Base-by-base conservation (phyloP, 2,888 invertebrate species). In the Cryptocephalus primarius region DNA sequence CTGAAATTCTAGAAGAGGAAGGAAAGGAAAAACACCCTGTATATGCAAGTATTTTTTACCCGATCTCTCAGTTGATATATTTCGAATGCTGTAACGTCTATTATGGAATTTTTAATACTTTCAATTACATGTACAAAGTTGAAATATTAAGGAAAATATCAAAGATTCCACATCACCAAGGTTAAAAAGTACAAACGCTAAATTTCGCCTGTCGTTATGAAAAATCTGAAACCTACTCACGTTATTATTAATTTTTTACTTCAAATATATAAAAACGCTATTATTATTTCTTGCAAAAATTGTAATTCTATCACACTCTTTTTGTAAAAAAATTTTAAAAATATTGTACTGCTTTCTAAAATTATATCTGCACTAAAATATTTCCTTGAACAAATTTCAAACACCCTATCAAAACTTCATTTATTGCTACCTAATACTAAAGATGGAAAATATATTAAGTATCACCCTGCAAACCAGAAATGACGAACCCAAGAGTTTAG, bases 271-370 rank as follows among this genome's bases (percentile, higher is more conserved):
- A 50, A 49, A 58, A 58, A 58, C 49, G 50, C 56, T 54, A 55
- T 48, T 46, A 36, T 36, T 53, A 51, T 52, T 55, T 53, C 49
- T 55, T 57, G 54, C 53, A 56, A 58, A 56, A 56, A 36, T 36
- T 48, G 53, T 57, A 51, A 49, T 51, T 48, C 55, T 56, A 58
- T 54, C 54, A 52, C 54, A 54, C 48, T 48, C 50, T 52, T 50
- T 51, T 51, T 54, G 46, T 51, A 53, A 55, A 58, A 57, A 58
- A 52, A 48, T 50, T 54, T 57, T 50, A 55, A 55, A 56, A 55
- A 55, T 53, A 55, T 56, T 54, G 53, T 58, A 55, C 55, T 54
- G 55, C 53, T 46, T 51, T 48, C 36, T 43, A 52, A 53, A 55
- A 46, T 22, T 22, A 22, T 50, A 51, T 57, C 47, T 52, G 52